Base-by-base conservation (phyloP, 1,140 invertebrate species). In the Sesamia nonagrioides region DNA sequence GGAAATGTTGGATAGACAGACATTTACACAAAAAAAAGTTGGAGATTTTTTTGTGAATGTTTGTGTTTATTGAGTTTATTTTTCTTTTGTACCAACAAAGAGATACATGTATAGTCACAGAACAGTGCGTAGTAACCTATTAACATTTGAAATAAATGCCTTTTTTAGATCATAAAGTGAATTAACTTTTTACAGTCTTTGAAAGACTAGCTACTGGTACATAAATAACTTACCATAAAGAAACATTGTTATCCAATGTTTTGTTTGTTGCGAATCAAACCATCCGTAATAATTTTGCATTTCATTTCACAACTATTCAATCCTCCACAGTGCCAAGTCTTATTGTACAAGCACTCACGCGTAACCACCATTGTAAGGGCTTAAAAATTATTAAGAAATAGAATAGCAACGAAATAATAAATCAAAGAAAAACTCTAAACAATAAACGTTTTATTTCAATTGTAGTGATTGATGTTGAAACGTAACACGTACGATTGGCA, bases 341-440 rank as follows among this genome's bases (percentile, higher is more conserved):
- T 7, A 42, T 40, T 42, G 8, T 63, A 7, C 35, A 40, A 63
- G 60, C 37, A 17, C 18, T n/a, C 35, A 63, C n/a, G 35, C 60
- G 60, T 42, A 40, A 63, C 60, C 37, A 35, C n/a, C n/a, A 63
- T 42, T 63, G 60, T 63, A 63, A 63, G 60, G 60, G 60, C 60
- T 63, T 60, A 35, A 63, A 42, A 61, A 61, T 37, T 8, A 42
- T 63, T 63, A 21, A 63, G 60, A 40, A 63, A 63, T 11, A 63
- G 8, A 63, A 63, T 40, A 21, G n/a, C 9, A 11, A 63, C 1
- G 60, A 42, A 63, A 63, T 63, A n/a, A 63, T 37, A 63, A 9
- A 50, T 50, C 45, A 40, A 61, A 63, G 15, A 63, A n/a, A 63
- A 40, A 40, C 6, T 40, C n/a, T n/a, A 40, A n/a, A 37, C 27